Evolutionary conservation across 2,113 vertebrate genomes (phyloP), one percentile per base, ranked within the genome.

Genomic region (Lanius collurio): DNA sequence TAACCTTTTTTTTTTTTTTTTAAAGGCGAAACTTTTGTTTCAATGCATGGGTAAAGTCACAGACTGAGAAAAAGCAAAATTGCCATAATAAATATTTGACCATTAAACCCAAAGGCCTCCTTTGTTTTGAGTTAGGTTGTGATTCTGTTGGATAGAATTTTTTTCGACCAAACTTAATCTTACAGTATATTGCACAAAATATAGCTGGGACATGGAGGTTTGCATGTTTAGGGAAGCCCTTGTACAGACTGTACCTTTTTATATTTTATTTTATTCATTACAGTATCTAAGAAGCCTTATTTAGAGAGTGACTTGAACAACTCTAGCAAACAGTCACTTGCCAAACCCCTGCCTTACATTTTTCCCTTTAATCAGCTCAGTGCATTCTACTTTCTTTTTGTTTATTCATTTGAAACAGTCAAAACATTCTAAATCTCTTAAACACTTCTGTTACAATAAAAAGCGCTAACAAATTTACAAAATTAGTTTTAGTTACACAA

Each of bases 301-400:
- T 96, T 97, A 95, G 94, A 97, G 97, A 97, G 94, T 68, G 95
- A 97, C 94, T 94, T 73, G 68, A 95, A 78, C 89, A 82, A 94
- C 96, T 95, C 95, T 97, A 94, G 91, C 93, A 95, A 97, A 96
- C 89, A 92, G 97, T 95, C 96, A 97, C 87, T 97, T 97, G 97
- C 92, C 97, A 98, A 97, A 97, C 97, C 96, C 94, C 93, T 97
- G 96, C 95, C 94, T 97, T 95, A 96, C 96, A 74, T 90, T 97
- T 98, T 97, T 99, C 98, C 98, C 98, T 99, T 99, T 99, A 98
- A 97, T 98, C 97, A 98, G 96, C 97, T 99, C 99, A 99, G 98
- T 99, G 99, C 99, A 99, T 99, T 98, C 97, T 98, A 96, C 97
- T 98, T 96, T 98, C 97, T 96, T 98, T 98, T 91, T 96, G 93